Percentiles rank a stretch among this genome's conserved stretches.
Evolutionary conservation across 2,888 invertebrate genomes (phyloP).

Genomic region (Hyposoter didymator): DNA sequence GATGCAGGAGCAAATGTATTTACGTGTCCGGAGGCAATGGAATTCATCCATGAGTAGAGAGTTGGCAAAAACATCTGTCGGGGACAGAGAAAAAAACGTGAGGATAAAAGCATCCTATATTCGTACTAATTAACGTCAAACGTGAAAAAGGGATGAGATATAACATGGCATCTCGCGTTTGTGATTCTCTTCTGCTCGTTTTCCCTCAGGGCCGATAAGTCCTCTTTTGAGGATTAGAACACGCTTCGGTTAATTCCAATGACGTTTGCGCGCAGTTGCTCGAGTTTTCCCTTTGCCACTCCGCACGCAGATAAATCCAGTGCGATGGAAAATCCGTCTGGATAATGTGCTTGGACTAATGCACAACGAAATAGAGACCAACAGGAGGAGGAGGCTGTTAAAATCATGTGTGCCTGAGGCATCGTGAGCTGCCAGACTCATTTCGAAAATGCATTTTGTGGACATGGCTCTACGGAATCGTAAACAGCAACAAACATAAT

Average conservation of each 20-base stretch:
- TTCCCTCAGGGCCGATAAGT: constrained; percentile 11
- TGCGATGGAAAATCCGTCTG: constrained; percentile 20
- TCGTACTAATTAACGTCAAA: constrained; percentile 62
- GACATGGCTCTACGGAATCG: neutral
- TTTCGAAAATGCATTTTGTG: constrained; percentile 21
- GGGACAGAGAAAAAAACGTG: constrained; percentile 38
- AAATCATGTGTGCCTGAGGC: constrained; percentile 25
- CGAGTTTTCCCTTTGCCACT: constrained; percentile 34
- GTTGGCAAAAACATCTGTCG: constrained; percentile 60
- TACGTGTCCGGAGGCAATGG: constrained; percentile 32
- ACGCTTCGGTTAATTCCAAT: constrained; percentile 48
- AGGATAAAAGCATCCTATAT: constrained; percentile 17
- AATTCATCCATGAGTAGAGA: constrained; percentile 34
- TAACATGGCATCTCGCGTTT: constrained; percentile 23
- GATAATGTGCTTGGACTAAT: constrained; percentile 17
- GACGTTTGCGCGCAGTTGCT: constrained; percentile 48
- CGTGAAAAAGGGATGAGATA: constrained; percentile 43
- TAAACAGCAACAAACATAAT: neutral
- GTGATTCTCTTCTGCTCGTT: constrained; percentile 4
- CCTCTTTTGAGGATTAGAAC: constrained; percentile 46
- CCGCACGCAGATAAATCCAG: constrained; percentile 18
- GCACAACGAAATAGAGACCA: constrained; percentile 13
- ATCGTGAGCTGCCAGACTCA: neutral
- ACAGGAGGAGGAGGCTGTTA: neutral
- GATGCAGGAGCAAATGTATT: constrained; percentile 1